Evolutionary conservation across 2,888 invertebrate genomes (phyloP).

Genomic region (Parnassius glacialis): DNA sequence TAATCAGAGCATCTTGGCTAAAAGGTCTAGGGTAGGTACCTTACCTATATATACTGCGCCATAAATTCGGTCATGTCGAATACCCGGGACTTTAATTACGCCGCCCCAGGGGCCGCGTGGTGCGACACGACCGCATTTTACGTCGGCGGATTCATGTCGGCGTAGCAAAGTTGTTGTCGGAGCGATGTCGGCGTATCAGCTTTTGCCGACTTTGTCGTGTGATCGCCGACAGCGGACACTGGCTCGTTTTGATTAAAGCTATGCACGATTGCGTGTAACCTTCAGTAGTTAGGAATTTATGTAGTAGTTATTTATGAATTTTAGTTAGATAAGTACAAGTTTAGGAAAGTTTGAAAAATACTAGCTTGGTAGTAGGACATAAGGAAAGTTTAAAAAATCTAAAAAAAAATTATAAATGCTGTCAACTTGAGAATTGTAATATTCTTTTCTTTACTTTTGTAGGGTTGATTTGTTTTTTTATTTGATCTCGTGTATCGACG

Average conservation of each 20-base stretch:
- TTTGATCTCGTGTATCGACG: no score
- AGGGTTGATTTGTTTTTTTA: no score
- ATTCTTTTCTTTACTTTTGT: no score
- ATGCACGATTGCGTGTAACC: not conserved
- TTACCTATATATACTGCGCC: not conserved
- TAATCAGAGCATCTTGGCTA: not conserved
- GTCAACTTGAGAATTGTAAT: no score
- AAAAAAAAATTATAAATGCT: no score
- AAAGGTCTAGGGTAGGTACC: not conserved
- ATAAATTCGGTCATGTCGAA: constrained; percentile 53
- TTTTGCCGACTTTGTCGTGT: constrained; percentile 56
- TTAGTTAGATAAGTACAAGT: no score
- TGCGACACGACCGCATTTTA: constrained; percentile 66
- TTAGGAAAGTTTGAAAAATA: no score
- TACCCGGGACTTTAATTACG: constrained; percentile 65
- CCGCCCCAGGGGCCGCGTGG: constrained; percentile 66
- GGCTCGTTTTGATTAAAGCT: constrained; percentile 10
- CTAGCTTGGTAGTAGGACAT: no score
- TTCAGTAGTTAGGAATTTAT: not conserved
- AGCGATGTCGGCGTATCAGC: constrained; percentile 29
- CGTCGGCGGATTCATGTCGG: constrained; percentile 47
- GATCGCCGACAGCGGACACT: constrained; percentile 45
- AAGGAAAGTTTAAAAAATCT: no score
- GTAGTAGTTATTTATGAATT: not conserved
- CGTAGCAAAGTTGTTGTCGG: constrained; percentile 17